Evolutionary conservation across 2,888 invertebrate species (phyloP), one percentile per base, ranked within the genome.

Genomic region (Cataglyphis albicans): DNA sequence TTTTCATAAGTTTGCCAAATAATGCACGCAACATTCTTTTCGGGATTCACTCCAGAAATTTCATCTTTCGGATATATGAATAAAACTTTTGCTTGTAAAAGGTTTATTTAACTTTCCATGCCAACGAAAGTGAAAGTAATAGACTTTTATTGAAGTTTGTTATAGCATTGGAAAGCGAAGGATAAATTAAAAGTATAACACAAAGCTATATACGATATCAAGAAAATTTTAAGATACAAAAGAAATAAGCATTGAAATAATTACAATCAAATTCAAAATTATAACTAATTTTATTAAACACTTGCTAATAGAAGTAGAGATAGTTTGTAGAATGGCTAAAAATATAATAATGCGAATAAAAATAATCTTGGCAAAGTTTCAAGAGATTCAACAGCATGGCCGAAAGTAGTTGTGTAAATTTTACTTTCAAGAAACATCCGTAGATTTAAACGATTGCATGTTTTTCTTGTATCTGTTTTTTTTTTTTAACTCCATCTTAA

Each of bases 261-360:
- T 75, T 21, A 75, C 0, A 9, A 5, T 0, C 0, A 65, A 65
- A 21, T 67, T 44, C 21, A 2, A 59, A 57, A 32, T 3, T 4
- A 6, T 21, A 35, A 44, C 25, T 59, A 41, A 48, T 32, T 76
- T 67, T 41, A 65, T 3, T 67, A 57, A 76, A 57, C 32, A 10
- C 10, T 1, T 32, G 3, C 29, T 29, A 41, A 55, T 7, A 38
- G 38, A 29, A 55, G 0, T 6, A 35, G 12, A 0, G 6, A 32
- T 67, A 41, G 3, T 59, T 3, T 4, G 12, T 25, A 12, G 18
- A 32, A 32, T 10, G 0, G 18, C 25, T 70, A 70, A 59, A 80
- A 80, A 80, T 68, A 78, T 44, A 68, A 44, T 78, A 12, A 52
- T n/a, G 12, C 3, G 1, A 44, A 80, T 70, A 68, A 80, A 70